Evolutionary conservation across 2,797 vertebrate genomes (phyloP).

Genomic region (Malacoraja senta): DNA sequence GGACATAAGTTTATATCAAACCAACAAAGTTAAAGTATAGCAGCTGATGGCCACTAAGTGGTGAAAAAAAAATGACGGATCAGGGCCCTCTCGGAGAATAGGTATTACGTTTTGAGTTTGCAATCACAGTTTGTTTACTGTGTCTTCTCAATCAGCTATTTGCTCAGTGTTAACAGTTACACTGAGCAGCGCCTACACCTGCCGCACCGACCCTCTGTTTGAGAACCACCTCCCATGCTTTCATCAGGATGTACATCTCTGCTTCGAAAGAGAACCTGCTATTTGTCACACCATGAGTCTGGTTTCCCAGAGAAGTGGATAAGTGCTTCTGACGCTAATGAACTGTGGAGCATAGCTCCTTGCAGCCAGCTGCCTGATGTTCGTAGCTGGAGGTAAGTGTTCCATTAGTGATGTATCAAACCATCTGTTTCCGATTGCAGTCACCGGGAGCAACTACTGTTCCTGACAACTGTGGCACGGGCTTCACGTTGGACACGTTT

Average conservation of each 20-base stretch:
- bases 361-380: not conserved
- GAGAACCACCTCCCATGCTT: not conserved
- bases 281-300: not conserved
- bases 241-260: not conserved
- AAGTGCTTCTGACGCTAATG: conserved; percentile 9
- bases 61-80: too few species aligned
- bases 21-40: not conserved
- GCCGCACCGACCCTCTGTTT: too few species aligned
- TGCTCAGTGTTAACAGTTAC: not conserved
- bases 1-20: not conserved
- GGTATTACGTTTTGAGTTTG: not conserved
- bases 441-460: not conserved
- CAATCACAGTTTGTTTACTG: not conserved
- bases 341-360: not conserved
- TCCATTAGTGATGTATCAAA: not conserved
- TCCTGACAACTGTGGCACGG: not conserved
- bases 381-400: not conserved
- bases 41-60: not conserved
- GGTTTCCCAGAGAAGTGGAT: not conserved
- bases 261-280: not conserved
- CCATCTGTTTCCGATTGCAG: not conserved
- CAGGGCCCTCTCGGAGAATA: too few species aligned
- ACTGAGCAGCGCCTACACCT: not conserved
- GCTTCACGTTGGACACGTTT: not conserved
- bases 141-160: not conserved